Conservation (phyloP, 2,113 vertebrate species). For the Stomatorhinus ivindoensis region DNA sequence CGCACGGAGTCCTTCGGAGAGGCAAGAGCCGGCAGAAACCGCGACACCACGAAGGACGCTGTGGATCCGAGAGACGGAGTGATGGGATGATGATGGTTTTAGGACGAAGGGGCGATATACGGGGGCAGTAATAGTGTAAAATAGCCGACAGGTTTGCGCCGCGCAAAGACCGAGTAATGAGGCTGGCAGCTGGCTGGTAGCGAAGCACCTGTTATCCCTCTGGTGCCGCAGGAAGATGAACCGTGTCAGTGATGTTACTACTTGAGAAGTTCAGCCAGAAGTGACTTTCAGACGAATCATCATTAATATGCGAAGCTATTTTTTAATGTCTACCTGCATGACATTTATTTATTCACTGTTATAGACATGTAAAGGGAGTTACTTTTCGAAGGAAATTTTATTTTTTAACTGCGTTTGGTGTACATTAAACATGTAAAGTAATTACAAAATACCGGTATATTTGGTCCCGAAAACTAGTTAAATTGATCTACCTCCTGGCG, state of each 20-base stretch:
- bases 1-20: conserved; percentile 38
- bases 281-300: background rate
- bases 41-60: background rate
- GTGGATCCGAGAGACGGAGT: conserved; percentile 27
- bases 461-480: background rate
- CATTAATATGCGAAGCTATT: background rate
- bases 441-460: background rate
- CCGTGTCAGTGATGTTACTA: background rate
- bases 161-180: conserved; percentile 7
- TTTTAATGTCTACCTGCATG: background rate
- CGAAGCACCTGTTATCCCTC: conserved; percentile 36
- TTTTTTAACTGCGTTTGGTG: background rate
- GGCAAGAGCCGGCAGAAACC: conserved; percentile 38
- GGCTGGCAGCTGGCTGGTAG: conserved; percentile 36
- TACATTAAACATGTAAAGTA: background rate
- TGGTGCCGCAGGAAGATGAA: background rate
- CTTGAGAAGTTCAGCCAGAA: background rate
- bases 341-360: background rate
- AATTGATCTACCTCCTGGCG: background rate
- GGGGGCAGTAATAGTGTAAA: conserved; percentile 13
- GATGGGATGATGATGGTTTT: conserved; percentile 13
- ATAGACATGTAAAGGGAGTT: background rate
- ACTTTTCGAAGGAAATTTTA: background rate
- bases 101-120: background rate
- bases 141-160: conserved; percentile 25